Conservation (phyloP, 2,888 invertebrate species). For the Agapetus fuscipes region DNA sequence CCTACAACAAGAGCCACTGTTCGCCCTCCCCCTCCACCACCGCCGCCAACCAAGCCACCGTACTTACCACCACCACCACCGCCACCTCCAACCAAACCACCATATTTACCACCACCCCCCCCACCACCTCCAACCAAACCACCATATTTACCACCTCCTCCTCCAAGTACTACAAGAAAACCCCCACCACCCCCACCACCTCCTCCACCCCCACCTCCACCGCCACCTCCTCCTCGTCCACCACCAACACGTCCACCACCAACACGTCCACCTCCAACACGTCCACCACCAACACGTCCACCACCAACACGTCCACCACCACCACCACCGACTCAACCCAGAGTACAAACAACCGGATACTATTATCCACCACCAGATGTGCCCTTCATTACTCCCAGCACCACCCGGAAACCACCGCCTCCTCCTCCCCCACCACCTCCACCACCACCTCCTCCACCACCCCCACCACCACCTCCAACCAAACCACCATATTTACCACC, state of each 20-base stretch:
- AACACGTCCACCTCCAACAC: slow-evolving; percentile 23
- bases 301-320: slow-evolving; percentile 25
- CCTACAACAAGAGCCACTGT: slow-evolving; percentile 5
- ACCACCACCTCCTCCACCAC: slow-evolving; percentile 14
- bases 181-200: slow-evolving; percentile 20
- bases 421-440: slow-evolving; percentile 7
- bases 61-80: slow-evolving; percentile 20
- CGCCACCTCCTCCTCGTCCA: slow-evolving; percentile 24
- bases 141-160: slow-evolving; percentile 9
- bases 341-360: slow-evolving; percentile 11
- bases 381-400: slow-evolving; percentile 4
- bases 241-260: slow-evolving; percentile 11
- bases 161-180: slow-evolving; percentile 19
- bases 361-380: slow-evolving; percentile 17
- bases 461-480: slow-evolving; percentile 11
- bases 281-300: slow-evolving; percentile 25
- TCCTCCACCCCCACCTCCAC: slow-evolving; percentile 13
- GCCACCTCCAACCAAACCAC: slow-evolving; percentile 8
- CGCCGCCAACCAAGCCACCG: slow-evolving; percentile 8
- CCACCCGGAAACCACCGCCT: slow-evolving; percentile 13
- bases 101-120: slow-evolving; percentile 9
- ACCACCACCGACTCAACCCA: slow-evolving; percentile 15
- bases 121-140: slow-evolving; percentile 9
- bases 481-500: slow-evolving; percentile 22
- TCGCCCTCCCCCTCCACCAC: slow-evolving; percentile 20